Percentiles rank a stretch among this genome's conserved stretches.
These are phyloP conservation scores for Orientallactaga bullata DNA, from an alignment of 2,113 vertebrate species.

Conservation along the genomic window DNA sequence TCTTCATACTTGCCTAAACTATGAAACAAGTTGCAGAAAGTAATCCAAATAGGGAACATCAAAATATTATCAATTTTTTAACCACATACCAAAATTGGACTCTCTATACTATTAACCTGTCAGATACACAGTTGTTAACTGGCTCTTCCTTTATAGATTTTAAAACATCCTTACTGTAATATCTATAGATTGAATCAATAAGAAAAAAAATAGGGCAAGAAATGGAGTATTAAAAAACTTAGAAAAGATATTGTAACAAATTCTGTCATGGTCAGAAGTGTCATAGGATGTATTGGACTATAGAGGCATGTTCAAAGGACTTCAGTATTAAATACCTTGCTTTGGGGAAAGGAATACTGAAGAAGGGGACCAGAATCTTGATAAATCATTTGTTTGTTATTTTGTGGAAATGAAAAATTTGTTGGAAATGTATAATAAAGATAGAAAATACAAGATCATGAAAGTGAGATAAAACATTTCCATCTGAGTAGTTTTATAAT, in stretches of 20 bases:
- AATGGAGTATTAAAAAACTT: too few relatives aligned
- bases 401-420: neutral
- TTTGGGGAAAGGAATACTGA: too few relatives aligned
- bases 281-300: too few relatives aligned
- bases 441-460: neutral
- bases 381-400: too few relatives aligned
- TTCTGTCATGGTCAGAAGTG: too few relatives aligned
- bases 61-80: neutral
- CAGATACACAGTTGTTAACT: neutral
- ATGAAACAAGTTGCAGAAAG: neutral
- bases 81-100: neutral
- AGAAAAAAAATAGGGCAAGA: too few relatives aligned
- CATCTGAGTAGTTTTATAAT: neutral
- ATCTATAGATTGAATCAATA: too few relatives aligned
- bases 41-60: neutral
- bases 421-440: neutral
- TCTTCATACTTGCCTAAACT: neutral
- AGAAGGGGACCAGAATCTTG: too few relatives aligned
- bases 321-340: too few relatives aligned
- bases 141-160: neutral
- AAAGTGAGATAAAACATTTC: neutral
- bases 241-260: too few relatives aligned
- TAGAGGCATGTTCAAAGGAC: too few relatives aligned
- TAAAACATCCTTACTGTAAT: too few relatives aligned
- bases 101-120: neutral